Evolutionary conservation across 1,140 invertebrate species (phyloP), one percentile per base, ranked within the genome.

Genomic region (Drosophila sechellia): DNA sequence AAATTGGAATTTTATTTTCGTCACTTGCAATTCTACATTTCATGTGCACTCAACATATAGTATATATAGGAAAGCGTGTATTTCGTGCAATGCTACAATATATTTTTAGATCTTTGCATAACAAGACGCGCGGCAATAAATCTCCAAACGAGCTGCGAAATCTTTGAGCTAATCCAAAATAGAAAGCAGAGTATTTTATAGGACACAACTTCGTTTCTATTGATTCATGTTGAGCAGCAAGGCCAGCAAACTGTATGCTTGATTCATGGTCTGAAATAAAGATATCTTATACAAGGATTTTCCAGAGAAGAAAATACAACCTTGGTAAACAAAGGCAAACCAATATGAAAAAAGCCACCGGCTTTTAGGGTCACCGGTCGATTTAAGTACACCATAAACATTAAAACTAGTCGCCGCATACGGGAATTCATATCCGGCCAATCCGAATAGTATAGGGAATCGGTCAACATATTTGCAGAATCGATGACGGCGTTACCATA

Each of bases 311-410:
- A 3, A 3, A n/a, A 0, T 34, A 57, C 17, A 54, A 89, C 86
- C 81, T 90, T 90, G n/a, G 75, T 77, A 48, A 90, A 90, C 4
- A 85, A 45, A 1, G 81, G 78, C 17, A 90, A 50, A 1, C 86
- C 86, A 0, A 90, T 48, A 4, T 69, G 22, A 60, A 90, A 90
- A 5, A 85, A 90, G 11, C 79, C 60, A 4, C 78, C 78, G 8
- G 79, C 85, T 34, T 46, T 64, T 11, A 90, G 25, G 25, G 25
- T 22, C 35, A 77, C 31, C 0, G 85, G 78, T 5, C 52, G 54
- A 20, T 85, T 90, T 5, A 90, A n/a, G 55, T 85, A 81, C 1
- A 77, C 54, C 65, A 85, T 79, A 55, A 79, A 90, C 13, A 63
- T 46, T 0, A 70, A 12, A 5, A 90, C 65, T 0, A 70, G 35